Conservation (phyloP, 2,888 invertebrate genomes). For the Hypomecis atomaria region DNA sequence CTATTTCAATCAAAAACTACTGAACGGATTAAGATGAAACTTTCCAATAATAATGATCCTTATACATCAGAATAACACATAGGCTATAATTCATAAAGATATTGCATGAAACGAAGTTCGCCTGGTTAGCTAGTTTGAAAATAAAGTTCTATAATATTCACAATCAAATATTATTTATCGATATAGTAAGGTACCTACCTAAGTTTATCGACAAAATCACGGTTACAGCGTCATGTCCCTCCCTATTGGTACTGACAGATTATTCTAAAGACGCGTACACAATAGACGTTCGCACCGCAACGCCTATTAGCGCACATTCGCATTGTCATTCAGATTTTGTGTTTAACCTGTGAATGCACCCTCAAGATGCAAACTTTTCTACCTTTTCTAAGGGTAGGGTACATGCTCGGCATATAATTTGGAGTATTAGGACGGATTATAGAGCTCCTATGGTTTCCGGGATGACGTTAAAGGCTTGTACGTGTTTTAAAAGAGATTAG, state of each 20-base stretch:
- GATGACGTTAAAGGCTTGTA: constrained; percentile 28
- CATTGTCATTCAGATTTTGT: constrained; percentile 78
- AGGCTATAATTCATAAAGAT: too few relatives aligned
- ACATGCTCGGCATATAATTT: constrained; percentile 58
- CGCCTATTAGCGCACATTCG: constrained; percentile 73
- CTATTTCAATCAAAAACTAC: too few relatives aligned
- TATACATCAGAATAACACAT: too few relatives aligned
- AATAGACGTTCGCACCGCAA: constrained; percentile 76
- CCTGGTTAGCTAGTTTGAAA: too few relatives aligned
- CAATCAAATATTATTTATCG: too few relatives aligned
- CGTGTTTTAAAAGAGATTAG: constrained; percentile 7
- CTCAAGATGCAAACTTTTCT: constrained; percentile 37
- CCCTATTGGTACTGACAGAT: constrained; percentile 67
- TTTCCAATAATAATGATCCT: too few relatives aligned
- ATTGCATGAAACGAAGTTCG: too few relatives aligned
- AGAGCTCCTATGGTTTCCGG: constrained; percentile 43
- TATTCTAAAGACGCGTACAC: constrained; percentile 62
- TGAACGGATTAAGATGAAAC: too few relatives aligned
- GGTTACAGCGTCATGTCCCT: constrained; percentile 24
- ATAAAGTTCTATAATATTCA: too few relatives aligned
- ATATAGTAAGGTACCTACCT: neutral
- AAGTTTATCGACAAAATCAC: neutral
- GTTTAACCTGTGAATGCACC: constrained; percentile 74
- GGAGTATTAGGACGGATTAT: constrained; percentile 52
- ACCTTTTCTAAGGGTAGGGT: constrained; percentile 41